A percentile compares a stretch with the other conserved stretches of the same genome.
Conservation (phyloP, 2,113 vertebrate genomes). For the Varanus salvator region DNA sequence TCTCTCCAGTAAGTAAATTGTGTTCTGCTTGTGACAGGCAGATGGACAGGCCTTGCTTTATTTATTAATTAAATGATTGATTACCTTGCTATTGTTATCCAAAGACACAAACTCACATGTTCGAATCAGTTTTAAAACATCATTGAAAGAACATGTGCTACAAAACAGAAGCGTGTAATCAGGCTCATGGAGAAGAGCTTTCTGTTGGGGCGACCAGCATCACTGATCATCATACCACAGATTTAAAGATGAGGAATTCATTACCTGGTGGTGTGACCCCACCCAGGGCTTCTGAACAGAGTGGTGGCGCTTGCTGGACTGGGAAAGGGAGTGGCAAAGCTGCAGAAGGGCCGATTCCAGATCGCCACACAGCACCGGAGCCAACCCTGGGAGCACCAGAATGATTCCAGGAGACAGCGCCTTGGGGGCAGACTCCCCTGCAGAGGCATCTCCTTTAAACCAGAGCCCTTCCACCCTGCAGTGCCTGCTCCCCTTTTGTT, state of each 20-base stretch:
- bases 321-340: too few relatives aligned
- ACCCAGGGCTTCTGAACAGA: too few relatives aligned
- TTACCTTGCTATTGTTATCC: not conserved
- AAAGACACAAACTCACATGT: not conserved
- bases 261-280: not conserved
- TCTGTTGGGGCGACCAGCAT: not conserved
- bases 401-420: too few relatives aligned
- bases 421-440: too few relatives aligned
- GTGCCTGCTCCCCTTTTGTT: not conserved
- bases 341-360: too few relatives aligned
- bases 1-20: constrained; percentile 84
- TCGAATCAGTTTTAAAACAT: not conserved
- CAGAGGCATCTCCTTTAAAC: not conserved
- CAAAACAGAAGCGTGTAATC: not conserved
- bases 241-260: not conserved
- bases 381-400: too few relatives aligned
- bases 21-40: not conserved
- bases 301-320: too few relatives aligned
- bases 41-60: not conserved
- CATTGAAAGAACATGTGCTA: not conserved
- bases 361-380: too few relatives aligned
- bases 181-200: not conserved
- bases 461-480: not conserved
- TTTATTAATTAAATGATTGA: not conserved
- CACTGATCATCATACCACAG: not conserved